Conservation (phyloP, 2,797 vertebrate species). For the Dryobates pubescens region DNA sequence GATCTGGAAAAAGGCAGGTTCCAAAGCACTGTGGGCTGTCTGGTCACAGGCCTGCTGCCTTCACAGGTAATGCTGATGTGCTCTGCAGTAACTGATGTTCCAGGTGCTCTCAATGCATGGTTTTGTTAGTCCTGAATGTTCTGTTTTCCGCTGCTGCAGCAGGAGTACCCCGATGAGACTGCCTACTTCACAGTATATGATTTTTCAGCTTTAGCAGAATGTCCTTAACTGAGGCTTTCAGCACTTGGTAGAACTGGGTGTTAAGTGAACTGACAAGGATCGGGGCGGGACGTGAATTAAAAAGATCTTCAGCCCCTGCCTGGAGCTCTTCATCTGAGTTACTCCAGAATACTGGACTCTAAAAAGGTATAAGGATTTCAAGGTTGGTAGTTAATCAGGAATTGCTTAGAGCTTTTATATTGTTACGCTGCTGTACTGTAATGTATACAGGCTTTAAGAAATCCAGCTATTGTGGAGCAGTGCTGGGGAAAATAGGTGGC, state of each 20-base stretch:
- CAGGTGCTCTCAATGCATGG: not conserved
- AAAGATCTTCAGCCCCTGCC: not conserved
- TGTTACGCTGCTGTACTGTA: not conserved
- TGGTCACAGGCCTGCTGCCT: not conserved
- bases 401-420: not conserved
- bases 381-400: not conserved
- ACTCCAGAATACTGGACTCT: not conserved
- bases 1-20: not conserved
- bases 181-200: no score
- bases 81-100: not conserved
- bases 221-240: not conserved
- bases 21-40: not conserved
- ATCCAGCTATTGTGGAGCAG: not conserved
- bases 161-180: not conserved
- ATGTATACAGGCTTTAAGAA: not conserved
- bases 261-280: not conserved
- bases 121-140: not conserved
- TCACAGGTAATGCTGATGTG: not conserved
- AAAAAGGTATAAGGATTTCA: not conserved
- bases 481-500: not conserved
- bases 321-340: not conserved
- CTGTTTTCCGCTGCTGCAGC: not conserved
- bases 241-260: not conserved
- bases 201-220: not conserved
- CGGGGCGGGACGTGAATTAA: slow-evolving; percentile 30